A percentile compares a stretch with the other conserved stretches of the same genome.
Evolutionary conservation across 2,113 vertebrate species (phyloP).

Genomic region (Mormoops blainvillei): DNA sequence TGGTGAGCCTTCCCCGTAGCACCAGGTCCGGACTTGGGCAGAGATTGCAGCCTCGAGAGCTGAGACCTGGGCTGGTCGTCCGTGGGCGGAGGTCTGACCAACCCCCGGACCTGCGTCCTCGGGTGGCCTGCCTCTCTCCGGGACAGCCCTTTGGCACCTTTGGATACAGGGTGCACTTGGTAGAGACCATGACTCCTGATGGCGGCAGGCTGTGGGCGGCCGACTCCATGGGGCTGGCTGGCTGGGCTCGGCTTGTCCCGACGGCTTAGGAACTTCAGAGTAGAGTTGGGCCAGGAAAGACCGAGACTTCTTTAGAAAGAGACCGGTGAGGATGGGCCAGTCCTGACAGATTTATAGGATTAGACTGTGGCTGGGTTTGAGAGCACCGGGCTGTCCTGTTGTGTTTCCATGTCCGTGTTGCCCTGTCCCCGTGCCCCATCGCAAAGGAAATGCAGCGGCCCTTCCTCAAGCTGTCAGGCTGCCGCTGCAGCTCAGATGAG

Average conservation of each 20-base stretch:
- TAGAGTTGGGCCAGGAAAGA: background rate
- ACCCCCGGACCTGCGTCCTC: accelerated
- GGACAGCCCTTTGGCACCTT: background rate
- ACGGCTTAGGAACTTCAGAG: background rate
- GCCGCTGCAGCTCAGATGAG: background rate
- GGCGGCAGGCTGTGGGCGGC: accelerated
- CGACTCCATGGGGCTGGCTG: accelerated
- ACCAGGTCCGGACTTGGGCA: background rate
- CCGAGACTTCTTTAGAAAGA: background rate
- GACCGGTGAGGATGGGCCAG: background rate
- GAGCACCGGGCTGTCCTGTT: background rate
- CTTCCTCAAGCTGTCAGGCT: background rate
- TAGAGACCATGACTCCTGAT: accelerated
- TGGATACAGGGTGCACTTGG: background rate
- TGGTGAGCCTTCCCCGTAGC: too few relatives aligned
- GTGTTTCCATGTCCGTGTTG: background rate
- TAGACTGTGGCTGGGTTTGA: background rate
- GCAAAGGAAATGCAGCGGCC: background rate
- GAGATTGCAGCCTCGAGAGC: accelerated
- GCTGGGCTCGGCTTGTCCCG: background rate
- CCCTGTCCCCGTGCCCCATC: too few relatives aligned
- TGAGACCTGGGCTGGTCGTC: background rate
- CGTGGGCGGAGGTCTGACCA: background rate
- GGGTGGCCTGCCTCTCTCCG: background rate
- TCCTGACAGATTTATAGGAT: background rate